Conservation (phyloP, 1,140 invertebrate genomes). For the Akabosia matsudoensis region DNA sequence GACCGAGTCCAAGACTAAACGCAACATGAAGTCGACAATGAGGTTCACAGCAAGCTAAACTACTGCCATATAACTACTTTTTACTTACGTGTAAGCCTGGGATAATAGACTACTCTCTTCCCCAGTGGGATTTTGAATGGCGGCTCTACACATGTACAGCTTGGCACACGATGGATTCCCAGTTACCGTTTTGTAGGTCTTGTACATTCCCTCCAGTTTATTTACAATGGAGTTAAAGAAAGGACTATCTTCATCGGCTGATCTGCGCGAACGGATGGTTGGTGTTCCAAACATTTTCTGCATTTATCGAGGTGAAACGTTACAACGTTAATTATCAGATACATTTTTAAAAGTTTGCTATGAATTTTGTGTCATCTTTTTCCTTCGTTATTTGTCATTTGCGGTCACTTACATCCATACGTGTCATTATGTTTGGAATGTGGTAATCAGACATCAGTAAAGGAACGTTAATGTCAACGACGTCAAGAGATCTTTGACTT, state of each 20-base stretch:
- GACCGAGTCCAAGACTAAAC: constrained; percentile 40
- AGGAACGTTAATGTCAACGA: constrained; percentile 43
- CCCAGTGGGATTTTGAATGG: constrained; percentile 34
- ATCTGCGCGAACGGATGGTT: constrained; percentile 35
- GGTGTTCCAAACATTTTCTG: constrained; percentile 47
- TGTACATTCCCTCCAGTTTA: constrained; percentile 43
- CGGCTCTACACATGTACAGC: constrained; percentile 43
- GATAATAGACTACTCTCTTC: constrained; percentile 37
- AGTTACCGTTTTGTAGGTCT: constrained; percentile 37
- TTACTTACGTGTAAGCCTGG: constrained; percentile 43
- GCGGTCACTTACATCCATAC: constrained; percentile 40
- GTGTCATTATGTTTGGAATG: constrained; percentile 40
- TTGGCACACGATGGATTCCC: constrained; percentile 39
- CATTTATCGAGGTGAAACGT: too few species aligned
- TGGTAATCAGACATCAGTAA: constrained; percentile 45
- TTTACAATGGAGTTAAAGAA: constrained; percentile 41
- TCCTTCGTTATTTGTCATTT: background rate
- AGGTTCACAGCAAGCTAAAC: too few species aligned
- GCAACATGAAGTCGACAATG: background rate
- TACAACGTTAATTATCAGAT: background rate
- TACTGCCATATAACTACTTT: background rate
- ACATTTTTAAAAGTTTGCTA: background rate
- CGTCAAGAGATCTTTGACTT: constrained; percentile 44
- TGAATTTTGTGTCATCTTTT: background rate
- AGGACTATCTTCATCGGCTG: constrained; percentile 28